phyloP scores from a whole-genome alignment of 2,888 invertebrate species.

The Acrobasis suavella region DNA sequence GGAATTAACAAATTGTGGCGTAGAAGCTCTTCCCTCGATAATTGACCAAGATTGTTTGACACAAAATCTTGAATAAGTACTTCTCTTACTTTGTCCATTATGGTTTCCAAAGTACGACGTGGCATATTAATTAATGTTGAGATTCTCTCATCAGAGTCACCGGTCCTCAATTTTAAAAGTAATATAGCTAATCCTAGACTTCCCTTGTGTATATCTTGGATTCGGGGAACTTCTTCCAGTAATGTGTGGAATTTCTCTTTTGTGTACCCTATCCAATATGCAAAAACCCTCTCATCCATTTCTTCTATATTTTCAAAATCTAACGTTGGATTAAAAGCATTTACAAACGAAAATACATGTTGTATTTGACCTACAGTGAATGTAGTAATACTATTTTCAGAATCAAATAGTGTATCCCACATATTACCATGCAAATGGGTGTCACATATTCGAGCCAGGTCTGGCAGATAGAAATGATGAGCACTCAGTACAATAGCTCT shows the following conservation, averaged over 20 bases:
- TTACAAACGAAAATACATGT: conserved; percentile 31
- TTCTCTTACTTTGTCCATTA: conserved; percentile 26
- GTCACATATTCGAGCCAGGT: conserved; percentile 21
- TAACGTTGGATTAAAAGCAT: conserved; percentile 25
- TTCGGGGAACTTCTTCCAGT: conserved; percentile 22
- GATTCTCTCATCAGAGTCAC: conserved; percentile 25
- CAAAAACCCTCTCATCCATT: conserved; percentile 25
- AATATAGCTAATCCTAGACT: conserved; percentile 20
- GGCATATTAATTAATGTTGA: conserved; percentile 21
- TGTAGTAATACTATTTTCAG: conserved; percentile 25
- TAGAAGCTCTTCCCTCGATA: conserved; percentile 25
- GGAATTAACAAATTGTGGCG: conserved; percentile 25
- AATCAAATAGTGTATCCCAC: conserved; percentile 27
- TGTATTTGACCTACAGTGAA: conserved; percentile 28
- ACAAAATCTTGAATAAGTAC: conserved; percentile 30
- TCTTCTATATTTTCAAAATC: conserved; percentile 26
- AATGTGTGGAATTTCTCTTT: conserved; percentile 24
- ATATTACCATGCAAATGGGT: conserved; percentile 17
- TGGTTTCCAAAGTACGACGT: conserved; percentile 15
- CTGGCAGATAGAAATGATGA: conserved; percentile 26
- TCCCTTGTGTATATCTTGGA: conserved; percentile 9
- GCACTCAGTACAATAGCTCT: conserved; percentile 8
- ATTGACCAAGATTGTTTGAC: conserved; percentile 26
- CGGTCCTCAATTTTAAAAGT: conserved; percentile 25
- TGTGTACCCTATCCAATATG: conserved; percentile 28